Base-by-base conservation (phyloP, 2,113 vertebrate genomes). In the Mustela nigripes region DNA sequence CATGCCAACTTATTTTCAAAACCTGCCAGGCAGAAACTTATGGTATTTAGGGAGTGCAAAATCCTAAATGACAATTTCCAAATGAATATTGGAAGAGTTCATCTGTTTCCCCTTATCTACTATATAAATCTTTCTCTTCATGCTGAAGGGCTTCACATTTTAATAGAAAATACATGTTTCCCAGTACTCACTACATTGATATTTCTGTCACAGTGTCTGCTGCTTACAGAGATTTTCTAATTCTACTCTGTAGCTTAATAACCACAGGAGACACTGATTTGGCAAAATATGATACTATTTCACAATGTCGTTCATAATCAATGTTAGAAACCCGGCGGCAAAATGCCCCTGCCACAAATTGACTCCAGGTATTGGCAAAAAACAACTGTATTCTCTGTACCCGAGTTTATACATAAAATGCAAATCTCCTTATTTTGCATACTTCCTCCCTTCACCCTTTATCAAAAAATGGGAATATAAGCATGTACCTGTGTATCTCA, bases 181-280 rank as follows among this genome's bases (percentile, higher is more conserved):
- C 15, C 28, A 19, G 81, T 31, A 74, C 58, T 22, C 53, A 18
- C 58, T 18, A 0, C n/a, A 93, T 89, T 97, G 58, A 69, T 96
- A 96, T 95, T 91, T 98, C 62, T 96, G 78, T 97, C 98, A 96
- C 84, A 96, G 93, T 16, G 94, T 42, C 71, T 87, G 36, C 97
- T 91, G 5, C 36, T 84, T 81, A 56, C 89, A 90, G 85, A 97
- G 94, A 97, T 97, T 96, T 95, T 62, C 74, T 74, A 90, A 86
- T 76, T 95, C 83, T 97, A 89, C 19, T 97, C 82, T 92, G 87
- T 84, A 96, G 93, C 76, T 95, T 92, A 91, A 67, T 65, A 83
- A 36, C 56, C 91, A 83, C 79, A 39, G 92, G 93, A 98, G 97
- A 81, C 88, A 83, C 5, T 74, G 11, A 42, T 91, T 83, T 97